phyloP scores from a whole-genome alignment of 2,113 vertebrate genomes.

The Cairina moschata region DNA sequence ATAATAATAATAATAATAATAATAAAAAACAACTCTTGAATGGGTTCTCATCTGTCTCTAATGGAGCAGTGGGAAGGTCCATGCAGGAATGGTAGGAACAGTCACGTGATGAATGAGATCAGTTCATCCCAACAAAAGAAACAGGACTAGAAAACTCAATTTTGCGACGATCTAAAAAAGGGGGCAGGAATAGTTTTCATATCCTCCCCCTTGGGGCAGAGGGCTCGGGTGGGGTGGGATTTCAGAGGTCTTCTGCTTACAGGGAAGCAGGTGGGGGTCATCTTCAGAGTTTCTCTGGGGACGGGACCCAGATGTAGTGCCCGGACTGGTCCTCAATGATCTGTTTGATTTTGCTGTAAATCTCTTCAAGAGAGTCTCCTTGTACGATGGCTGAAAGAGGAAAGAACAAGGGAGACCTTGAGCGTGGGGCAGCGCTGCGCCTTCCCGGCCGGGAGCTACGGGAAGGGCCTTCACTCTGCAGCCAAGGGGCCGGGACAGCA shows the following conservation, averaged over 20 bases:
- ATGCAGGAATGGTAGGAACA: constrained; percentile 93
- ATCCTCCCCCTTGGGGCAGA: constrained; percentile 73
- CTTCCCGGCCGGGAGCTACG: accelerated
- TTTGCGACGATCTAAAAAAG: constrained; percentile 96
- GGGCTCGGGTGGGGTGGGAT: constrained; percentile 78
- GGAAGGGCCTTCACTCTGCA: not conserved
- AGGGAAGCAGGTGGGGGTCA: constrained; percentile 74
- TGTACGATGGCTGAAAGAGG: constrained; percentile 92
- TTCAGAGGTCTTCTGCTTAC: constrained; percentile 79
- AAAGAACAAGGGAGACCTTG: constrained; percentile 5
- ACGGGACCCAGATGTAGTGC: constrained; percentile 99
- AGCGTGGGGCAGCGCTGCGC: not conserved
- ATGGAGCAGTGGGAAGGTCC: constrained; percentile 85
- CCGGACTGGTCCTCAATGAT: constrained; percentile 99
- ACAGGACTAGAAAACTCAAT: constrained; percentile 99
- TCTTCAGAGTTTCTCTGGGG: constrained; percentile 98
- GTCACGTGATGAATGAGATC: constrained; percentile 93
- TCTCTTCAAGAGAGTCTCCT: constrained; percentile 99
- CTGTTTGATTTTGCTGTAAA: constrained; percentile 99
- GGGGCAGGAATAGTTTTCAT: constrained; percentile 81
- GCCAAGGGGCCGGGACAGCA: accelerated
- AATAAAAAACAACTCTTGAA: constrained; percentile 83
- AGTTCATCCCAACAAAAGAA: constrained; percentile 91
- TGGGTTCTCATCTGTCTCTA: constrained; percentile 81
- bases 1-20: constrained; percentile 68